phyloP scores from a whole-genome alignment of 2,888 invertebrate species.

The Trichopria drosophilae region DNA sequence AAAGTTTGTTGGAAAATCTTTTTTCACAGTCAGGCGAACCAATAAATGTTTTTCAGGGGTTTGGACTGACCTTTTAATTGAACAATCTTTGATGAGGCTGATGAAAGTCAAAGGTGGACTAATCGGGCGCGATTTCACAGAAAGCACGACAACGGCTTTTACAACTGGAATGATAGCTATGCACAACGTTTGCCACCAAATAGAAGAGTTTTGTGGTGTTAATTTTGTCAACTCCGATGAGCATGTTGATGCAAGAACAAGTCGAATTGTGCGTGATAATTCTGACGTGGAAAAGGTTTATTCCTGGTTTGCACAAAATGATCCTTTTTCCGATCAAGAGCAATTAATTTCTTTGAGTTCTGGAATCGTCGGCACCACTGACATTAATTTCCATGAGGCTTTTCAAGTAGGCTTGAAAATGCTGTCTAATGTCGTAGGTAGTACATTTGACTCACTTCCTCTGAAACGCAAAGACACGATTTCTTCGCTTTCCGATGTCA shows the following conservation, averaged over 20 bases:
- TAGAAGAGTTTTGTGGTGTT: constrained; percentile 31
- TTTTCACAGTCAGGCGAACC: constrained; percentile 31
- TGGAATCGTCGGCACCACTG: constrained; percentile 32
- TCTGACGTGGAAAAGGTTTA: constrained; percentile 33
- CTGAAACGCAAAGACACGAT: too few species aligned
- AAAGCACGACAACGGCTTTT: too few species aligned
- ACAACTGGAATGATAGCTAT: too few species aligned
- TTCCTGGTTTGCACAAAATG: constrained; percentile 36
- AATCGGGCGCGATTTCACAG: too few species aligned
- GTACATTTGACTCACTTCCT: too few species aligned
- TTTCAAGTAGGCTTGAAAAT: constrained; percentile 30
- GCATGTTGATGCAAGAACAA: constrained; percentile 34
- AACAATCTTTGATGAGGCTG: constrained; percentile 35
- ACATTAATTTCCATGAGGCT: constrained; percentile 36
- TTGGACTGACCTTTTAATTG: constrained; percentile 35
- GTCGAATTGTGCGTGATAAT: constrained; percentile 34
- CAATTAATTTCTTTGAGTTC: too few species aligned
- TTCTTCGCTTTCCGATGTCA: too few species aligned
- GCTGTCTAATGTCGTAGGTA: constrained; percentile 16
- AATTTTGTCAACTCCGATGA: constrained; percentile 29
- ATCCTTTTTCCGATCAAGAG: too few species aligned
- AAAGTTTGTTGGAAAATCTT: constrained; percentile 27
- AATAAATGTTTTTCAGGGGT: constrained; percentile 36
- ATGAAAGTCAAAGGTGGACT: too few species aligned
- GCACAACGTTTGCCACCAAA: constrained; percentile 25